A percentile compares a stretch with the other conserved stretches of the same genome.
These are phyloP conservation scores for Drosophila flavopinicola DNA, from an alignment of 2,888 invertebrate species.

Conservation along the genomic window DNA sequence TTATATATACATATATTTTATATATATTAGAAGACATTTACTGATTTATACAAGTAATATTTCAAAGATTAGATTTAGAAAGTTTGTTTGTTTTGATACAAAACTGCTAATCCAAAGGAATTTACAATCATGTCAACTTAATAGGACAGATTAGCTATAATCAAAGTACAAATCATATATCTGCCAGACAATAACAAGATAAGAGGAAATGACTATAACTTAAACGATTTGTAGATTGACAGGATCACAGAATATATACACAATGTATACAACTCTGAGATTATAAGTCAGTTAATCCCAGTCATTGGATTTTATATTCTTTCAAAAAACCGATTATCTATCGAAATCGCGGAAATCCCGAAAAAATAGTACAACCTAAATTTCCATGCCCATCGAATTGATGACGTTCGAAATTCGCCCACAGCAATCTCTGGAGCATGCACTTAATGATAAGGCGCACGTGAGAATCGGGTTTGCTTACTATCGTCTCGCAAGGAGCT, in stretches of 20 bases:
- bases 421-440: conserved; percentile 33
- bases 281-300: neutral
- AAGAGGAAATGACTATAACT: neutral
- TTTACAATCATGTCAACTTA: conserved; percentile 18
- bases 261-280: neutral
- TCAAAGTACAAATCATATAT: conserved; percentile 2
- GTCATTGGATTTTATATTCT: neutral
- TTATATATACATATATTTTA: too few species aligned
- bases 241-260: neutral
- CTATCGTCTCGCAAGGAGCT: conserved; percentile 9
- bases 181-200: neutral
- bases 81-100: conserved; percentile 16
- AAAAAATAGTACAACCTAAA: neutral
- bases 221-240: neutral
- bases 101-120: neutral
- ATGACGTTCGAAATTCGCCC: neutral
- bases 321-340: neutral
- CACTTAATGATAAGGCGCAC: conserved; percentile 44
- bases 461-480: conserved; percentile 45
- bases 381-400: neutral
- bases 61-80: conserved; percentile 19
- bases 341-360: neutral
- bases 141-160: neutral
- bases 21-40: neutral
- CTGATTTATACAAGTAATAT: conserved; percentile 8